These are phyloP conservation scores for Misgurnus anguillicaudatus DNA, from an alignment of 2,113 vertebrate species.

Conservation along the genomic window DNA sequence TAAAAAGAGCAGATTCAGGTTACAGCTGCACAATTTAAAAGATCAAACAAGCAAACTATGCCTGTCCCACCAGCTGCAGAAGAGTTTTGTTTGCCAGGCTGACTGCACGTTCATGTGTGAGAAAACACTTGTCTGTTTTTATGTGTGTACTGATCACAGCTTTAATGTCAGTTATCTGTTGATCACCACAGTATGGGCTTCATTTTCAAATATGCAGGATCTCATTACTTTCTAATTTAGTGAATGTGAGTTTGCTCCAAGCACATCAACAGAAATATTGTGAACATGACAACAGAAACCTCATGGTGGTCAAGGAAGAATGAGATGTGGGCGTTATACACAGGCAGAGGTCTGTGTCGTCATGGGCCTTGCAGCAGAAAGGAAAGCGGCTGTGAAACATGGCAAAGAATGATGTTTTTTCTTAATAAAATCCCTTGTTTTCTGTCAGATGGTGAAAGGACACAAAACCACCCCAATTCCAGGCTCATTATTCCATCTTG, in stretches of 20 bases:
- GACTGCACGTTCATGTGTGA: not conserved
- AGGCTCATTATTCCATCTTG: constrained; percentile 66
- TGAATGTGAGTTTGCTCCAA: not conserved
- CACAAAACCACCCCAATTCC: constrained; percentile 69
- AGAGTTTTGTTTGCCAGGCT: constrained; percentile 35
- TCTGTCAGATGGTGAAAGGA: constrained; percentile 62
- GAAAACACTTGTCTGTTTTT: constrained; percentile 19
- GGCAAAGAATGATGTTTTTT: constrained; percentile 69
- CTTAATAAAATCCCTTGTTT: constrained; percentile 63
- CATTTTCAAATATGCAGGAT: constrained; percentile 5
- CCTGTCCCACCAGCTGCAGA: constrained; percentile 50
- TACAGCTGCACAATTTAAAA: constrained; percentile 54
- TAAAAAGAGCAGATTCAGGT: constrained; percentile 52
- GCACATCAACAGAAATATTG: constrained; percentile 29
- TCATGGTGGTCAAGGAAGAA: constrained; percentile 19
- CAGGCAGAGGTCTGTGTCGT: constrained; percentile 23
- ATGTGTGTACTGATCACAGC: not conserved
- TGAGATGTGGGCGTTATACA: constrained; percentile 64
- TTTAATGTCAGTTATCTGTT: not conserved
- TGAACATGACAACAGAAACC: constrained; percentile 22
- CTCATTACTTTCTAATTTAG: constrained; percentile 19
- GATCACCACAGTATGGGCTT: not conserved
- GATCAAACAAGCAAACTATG: constrained; percentile 46
- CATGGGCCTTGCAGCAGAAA: constrained; percentile 48
- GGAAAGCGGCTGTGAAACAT: constrained; percentile 54